Evolutionary conservation across 2,113 vertebrate genomes (phyloP).

Genomic region (Centropus unirufus): DNA sequence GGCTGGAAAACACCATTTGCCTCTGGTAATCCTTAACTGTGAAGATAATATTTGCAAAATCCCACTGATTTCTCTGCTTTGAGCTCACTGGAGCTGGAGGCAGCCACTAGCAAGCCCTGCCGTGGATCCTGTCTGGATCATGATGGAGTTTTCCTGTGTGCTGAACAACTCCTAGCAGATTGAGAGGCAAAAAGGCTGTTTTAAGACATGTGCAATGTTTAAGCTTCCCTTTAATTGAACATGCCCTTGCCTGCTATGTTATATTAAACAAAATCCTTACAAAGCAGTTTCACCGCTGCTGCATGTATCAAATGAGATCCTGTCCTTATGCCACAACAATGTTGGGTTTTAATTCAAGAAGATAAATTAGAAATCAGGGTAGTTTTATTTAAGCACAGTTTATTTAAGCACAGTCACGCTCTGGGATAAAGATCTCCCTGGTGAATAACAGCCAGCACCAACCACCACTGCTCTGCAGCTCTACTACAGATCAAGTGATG

Average conservation of each 20-base stretch:
- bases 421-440: neutral
- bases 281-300: neutral
- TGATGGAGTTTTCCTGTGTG: neutral
- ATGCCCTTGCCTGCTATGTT: neutral
- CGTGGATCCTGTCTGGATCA: neutral
- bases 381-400: neutral
- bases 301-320: neutral
- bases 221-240: neutral
- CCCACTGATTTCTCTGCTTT: neutral
- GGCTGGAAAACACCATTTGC: neutral
- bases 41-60: neutral
- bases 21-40: neutral
- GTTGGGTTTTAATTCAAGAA: neutral
- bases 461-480: neutral
- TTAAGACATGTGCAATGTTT: neutral
- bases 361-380: neutral
- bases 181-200: neutral
- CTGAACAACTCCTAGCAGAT: neutral
- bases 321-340: no score
- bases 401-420: no score
- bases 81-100: neutral
- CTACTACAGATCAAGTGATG: neutral
- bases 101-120: neutral
- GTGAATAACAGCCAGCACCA: neutral
- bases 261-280: neutral